Conservation (phyloP, 2,113 vertebrate species). For the Cololabis saira region DNA sequence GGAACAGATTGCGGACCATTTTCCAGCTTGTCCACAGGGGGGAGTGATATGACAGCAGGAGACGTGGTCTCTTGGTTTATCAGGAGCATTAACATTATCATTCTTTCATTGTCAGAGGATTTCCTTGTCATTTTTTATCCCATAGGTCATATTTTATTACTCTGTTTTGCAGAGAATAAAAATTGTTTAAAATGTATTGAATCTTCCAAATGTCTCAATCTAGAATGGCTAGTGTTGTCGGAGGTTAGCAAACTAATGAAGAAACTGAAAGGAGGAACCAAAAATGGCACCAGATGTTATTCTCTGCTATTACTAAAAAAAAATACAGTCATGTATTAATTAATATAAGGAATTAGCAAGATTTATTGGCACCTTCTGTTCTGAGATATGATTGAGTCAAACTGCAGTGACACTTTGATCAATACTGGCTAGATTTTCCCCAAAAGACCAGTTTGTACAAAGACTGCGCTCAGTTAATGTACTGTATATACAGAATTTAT, state of each 20-base stretch:
- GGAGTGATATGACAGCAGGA: background rate
- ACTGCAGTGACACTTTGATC: too few relatives aligned
- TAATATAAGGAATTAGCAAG: too few relatives aligned
- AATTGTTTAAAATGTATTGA: background rate
- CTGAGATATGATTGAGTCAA: too few relatives aligned
- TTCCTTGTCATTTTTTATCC: slow-evolving; percentile 36
- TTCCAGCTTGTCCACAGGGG: slow-evolving; percentile 17
- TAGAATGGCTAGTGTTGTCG: background rate
- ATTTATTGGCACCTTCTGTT: too few relatives aligned
- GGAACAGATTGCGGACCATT: background rate
- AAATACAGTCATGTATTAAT: too few relatives aligned
- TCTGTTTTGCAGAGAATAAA: background rate
- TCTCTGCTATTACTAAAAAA: too few relatives aligned
- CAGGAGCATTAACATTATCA: background rate
- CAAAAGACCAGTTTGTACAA: too few relatives aligned
- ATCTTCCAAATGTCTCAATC: background rate
- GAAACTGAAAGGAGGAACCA: background rate
- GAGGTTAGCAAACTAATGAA: background rate
- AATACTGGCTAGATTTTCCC: too few relatives aligned
- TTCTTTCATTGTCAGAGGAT: background rate
- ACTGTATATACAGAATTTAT: too few relatives aligned
- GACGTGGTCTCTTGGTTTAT: too few relatives aligned
- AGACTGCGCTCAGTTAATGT: too few relatives aligned
- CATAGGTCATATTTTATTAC: background rate
- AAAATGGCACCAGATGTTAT: too few relatives aligned